Conservation (phyloP, 2,888 invertebrate genomes). For the Agriopis marginaria region DNA sequence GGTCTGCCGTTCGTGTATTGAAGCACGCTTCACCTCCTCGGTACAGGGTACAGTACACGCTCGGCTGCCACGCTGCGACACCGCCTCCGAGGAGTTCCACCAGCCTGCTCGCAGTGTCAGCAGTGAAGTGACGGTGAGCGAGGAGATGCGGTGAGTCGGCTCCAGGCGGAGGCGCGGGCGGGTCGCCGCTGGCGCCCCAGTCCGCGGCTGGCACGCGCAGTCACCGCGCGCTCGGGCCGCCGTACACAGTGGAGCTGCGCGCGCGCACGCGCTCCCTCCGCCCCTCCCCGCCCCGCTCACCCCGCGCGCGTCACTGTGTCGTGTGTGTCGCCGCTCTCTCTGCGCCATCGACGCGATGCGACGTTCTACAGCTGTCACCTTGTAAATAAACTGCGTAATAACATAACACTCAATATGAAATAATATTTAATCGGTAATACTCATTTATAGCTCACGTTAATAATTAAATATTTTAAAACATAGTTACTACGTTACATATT, state of each 20-base stretch:
- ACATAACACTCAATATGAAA: background rate
- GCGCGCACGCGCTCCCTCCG: background rate
- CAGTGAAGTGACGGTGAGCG: background rate
- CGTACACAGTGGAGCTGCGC: background rate
- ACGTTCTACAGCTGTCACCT: background rate
- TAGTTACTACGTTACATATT: no score
- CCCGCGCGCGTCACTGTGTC: background rate
- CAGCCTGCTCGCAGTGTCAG: no score
- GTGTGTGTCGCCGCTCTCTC: background rate
- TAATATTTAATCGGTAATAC: background rate
- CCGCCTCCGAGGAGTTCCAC: no score
- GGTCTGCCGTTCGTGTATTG: no score
- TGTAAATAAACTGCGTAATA: conserved; percentile 6
- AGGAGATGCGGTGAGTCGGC: background rate
- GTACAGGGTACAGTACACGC: no score
- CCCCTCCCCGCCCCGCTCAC: background rate
- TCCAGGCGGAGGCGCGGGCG: background rate
- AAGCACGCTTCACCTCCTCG: no score
- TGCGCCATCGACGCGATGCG: background rate
- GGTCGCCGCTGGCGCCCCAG: background rate
- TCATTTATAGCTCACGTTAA: background rate
- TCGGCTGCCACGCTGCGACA: no score
- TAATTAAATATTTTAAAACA: no score
- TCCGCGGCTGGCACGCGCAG: background rate
- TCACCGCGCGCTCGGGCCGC: background rate